Conservation (phyloP, 2,113 vertebrate genomes). For the Sterrhoptilus dennistouni region DNA sequence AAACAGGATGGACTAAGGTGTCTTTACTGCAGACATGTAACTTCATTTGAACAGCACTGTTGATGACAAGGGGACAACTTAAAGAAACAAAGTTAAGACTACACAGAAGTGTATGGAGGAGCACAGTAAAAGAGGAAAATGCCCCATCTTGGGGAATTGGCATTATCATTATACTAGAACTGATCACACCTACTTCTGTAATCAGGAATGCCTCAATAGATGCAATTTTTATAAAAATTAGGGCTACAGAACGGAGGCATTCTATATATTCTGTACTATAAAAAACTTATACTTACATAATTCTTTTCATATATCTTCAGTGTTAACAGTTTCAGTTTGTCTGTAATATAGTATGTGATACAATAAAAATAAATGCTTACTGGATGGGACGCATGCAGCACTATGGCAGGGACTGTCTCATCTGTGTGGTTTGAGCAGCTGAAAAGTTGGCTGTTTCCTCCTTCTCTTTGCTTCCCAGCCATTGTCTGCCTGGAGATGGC, state of each 20-base stretch:
- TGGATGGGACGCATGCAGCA: background rate
- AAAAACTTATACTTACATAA: background rate
- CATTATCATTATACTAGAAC: background rate
- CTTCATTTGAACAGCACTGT: background rate
- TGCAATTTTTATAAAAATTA: slow-evolving; percentile 50
- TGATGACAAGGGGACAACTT: background rate
- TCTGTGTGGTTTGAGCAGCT: background rate
- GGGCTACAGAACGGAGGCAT: slow-evolving; percentile 38
- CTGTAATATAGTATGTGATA: slow-evolving; percentile 16
- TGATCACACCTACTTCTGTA: background rate
- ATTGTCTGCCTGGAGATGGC: background rate
- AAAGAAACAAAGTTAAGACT: background rate
- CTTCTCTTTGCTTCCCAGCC: background rate
- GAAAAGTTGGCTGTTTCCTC: background rate
- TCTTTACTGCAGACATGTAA: background rate
- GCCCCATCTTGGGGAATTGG: background rate
- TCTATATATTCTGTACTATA: slow-evolving; percentile 1
- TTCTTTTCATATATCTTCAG: slow-evolving; percentile 57
- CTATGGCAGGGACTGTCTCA: background rate
- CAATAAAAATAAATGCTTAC: slow-evolving; percentile 51
- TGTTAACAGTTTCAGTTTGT: background rate
- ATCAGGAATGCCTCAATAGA: background rate
- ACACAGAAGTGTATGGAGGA: background rate
- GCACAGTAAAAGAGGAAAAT: background rate
- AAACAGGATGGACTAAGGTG: background rate